Base-by-base conservation (phyloP, 2,888 invertebrate species). In the Acronicta aceris region DNA sequence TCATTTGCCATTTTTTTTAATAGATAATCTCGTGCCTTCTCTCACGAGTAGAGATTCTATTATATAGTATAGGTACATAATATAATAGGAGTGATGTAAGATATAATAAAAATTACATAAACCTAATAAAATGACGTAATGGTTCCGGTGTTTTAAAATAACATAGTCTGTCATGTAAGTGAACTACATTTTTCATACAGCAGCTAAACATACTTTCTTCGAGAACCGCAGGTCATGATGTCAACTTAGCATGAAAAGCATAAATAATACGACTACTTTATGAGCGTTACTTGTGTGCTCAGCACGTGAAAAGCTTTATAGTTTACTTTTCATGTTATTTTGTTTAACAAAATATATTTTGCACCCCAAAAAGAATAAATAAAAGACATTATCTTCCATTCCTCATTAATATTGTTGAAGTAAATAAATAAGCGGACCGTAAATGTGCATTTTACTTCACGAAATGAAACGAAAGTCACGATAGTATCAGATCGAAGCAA, bases 401-500 rank as follows among this genome's bases (percentile, higher is more conserved):
- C 5, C 36, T 25, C 16, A 40, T 40, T 46, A 36, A 72, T 54
- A 58, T 40, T 57, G 47, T 51, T 33, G 47, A 43, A 41, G n/a
- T 51, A 50, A 25, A 67, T 59, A 54, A 68, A 43, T 38, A 65
- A 41, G 8, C 51, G 15, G 45, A 64, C 38, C 27, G 49, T 56
- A 54, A 60, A 55, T 46, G 43, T 71, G 41, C 50, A 45, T 65
- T 59, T 57, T 42, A 64, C 43, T 52, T 50, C 52, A 57, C 59
- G 59, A 68, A 76, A 71, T 58, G 59, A 68, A 76, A 71, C 71
- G 77, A 75, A 80, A 80, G 78, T 80, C 80, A 78, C 79, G 81
- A 81, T 81, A 82, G 84, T 79, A 86, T 84, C 81, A 82, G 81
- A 82, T 82, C 80, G 76, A 68, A 65, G 74, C 71, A 73, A 90